Base-by-base conservation (phyloP, 2,113 vertebrate genomes). In the Terrapene triunguis region DNA sequence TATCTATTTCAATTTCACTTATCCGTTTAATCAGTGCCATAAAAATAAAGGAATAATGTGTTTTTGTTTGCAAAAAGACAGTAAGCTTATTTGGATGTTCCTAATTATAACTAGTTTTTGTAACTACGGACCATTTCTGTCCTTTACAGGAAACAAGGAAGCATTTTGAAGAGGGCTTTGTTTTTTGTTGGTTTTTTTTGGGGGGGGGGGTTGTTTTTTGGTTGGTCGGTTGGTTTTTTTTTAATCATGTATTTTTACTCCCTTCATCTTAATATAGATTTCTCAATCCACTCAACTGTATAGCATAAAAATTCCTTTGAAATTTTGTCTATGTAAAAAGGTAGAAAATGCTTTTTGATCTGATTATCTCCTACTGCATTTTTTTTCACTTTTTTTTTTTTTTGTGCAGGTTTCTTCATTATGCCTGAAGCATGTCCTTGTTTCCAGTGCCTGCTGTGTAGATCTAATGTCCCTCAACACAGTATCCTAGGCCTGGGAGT, bases 401-500 rank as follows among this genome's bases (percentile, higher is more conserved):
- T 91, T 89, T 29, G 38, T 3, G 8, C 19, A 42, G 88, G 24
- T 92, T 91, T 82, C 65, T 95, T 94, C 84, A 57, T 85, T 93
- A 78, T 76, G 69, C 35, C 93, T 42, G 59, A 96, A 96, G 80
- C 88, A 53, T 82, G 42, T 96, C 76, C 80, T 93, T 97, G 50
- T 95, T 98, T 96, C 94, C 89, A 89, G 5, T 95, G 74, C 53
- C 88, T 96, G 85, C 91, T 95, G 8, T 93, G 87, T 91, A 96
- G 53, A 84, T 95, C 38, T 74, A 55, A 54, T 84, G 90, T 98
- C 97, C 97, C 96, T 97, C 90, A 91, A 76, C 94, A 96, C 94
- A 94, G 92, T 95, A 96, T 92, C 96, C 89, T 72, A 92, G 95
- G 91, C 91, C 94, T 96, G 44, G 90, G 96, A 98, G 92, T 95